Percentiles rank a stretch among this genome's conserved stretches.
These are phyloP conservation scores for Macroglossus sobrinus DNA, from an alignment of 2,113 vertebrate species.

Conservation along the genomic window DNA sequence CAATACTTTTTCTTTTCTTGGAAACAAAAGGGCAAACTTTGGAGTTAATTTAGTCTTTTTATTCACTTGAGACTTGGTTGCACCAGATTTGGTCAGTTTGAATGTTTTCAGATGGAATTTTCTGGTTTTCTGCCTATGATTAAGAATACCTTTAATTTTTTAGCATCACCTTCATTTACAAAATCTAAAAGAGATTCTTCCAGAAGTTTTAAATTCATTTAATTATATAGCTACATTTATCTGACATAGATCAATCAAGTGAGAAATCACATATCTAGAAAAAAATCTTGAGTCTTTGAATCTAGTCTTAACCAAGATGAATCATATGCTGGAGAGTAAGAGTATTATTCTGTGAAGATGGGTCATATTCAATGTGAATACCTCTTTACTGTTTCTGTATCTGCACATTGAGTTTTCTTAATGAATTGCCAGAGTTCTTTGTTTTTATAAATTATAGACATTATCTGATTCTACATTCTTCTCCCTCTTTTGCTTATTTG, in stretches of 20 bases:
- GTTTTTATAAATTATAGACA: background rate
- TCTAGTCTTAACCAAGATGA: background rate
- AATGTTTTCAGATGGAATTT: background rate
- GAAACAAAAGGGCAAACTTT: slow-evolving; percentile 23
- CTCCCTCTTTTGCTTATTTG: background rate
- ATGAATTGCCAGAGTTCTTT: background rate
- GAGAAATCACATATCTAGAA: slow-evolving; percentile 1
- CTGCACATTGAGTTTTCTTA: background rate
- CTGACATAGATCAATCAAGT: background rate
- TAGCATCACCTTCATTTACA: background rate
- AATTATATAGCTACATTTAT: slow-evolving; percentile 30
- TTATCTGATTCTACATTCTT: background rate
- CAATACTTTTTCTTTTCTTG: background rate
- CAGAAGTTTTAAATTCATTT: slow-evolving; percentile 18
- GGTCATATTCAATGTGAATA: background rate
- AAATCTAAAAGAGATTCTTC: slow-evolving; percentile 11
- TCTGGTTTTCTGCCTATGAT: background rate
- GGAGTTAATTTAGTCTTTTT: background rate
- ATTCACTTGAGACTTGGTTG: background rate
- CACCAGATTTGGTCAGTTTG: background rate
- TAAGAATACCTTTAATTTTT: slow-evolving; percentile 50
- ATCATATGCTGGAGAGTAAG: background rate
- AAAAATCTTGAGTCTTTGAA: background rate
- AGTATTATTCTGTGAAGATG: background rate
- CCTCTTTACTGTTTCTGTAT: background rate